These are phyloP conservation scores for Nomada fabriciana DNA, from an alignment of 2,888 invertebrate species.

Conservation along the genomic window DNA sequence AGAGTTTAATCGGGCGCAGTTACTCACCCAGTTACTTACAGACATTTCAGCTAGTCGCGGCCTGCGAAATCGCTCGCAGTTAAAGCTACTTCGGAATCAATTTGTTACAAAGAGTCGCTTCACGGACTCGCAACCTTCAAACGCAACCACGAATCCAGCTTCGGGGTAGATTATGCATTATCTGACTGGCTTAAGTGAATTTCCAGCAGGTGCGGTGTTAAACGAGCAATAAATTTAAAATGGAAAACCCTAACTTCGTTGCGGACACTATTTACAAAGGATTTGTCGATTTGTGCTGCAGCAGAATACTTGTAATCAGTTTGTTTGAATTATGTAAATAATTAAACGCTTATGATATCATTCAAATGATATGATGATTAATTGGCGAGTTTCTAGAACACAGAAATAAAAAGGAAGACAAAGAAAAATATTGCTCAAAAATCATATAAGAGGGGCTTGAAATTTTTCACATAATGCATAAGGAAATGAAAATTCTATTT, in stretches of 20 bases:
- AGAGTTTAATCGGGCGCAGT: conserved; percentile 31
- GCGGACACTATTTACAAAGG: too few species aligned
- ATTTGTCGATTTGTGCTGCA: too few species aligned
- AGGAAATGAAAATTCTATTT: not conserved
- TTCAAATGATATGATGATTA: too few species aligned
- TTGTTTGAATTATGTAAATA: too few species aligned
- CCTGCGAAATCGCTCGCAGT: conserved; percentile 29
- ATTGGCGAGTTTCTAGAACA: too few species aligned
- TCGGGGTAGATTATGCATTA: not conserved
- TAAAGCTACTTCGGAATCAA: conserved; percentile 31
- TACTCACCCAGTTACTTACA: conserved; percentile 37
- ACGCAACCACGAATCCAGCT: not conserved
- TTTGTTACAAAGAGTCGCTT: conserved; percentile 5
- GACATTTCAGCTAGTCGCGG: conserved; percentile 32
- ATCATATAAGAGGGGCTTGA: too few species aligned
- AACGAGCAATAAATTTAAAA: not conserved
- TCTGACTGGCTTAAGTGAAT: not conserved
- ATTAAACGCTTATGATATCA: too few species aligned
- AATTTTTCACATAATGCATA: too few species aligned
- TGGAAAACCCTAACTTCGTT: too few species aligned
- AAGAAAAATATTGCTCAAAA: too few species aligned
- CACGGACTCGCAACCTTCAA: conserved; percentile 5
- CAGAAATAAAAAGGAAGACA: too few species aligned
- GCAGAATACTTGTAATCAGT: too few species aligned
- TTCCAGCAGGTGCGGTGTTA: not conserved